Evolutionary conservation across 2,888 invertebrate species (phyloP), one percentile per base, ranked within the genome.

Genomic region (Resseliella maxima): DNA sequence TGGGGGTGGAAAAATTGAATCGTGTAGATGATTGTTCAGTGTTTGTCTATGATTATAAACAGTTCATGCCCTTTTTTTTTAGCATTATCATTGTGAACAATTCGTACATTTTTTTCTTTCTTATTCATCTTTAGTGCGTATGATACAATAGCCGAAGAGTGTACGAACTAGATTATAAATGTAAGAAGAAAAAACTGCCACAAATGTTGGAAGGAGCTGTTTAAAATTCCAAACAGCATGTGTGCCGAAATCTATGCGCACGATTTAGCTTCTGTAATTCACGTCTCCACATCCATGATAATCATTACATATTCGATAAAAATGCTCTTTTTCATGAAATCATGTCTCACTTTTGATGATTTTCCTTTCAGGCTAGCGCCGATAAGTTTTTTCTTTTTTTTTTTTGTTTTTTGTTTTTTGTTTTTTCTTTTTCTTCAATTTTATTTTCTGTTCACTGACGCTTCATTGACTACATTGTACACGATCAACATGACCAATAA

Each of bases 251-350:
- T 59, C 59, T 72, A 31, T 72, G 59, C 15, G 72, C 72, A 72
- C 72, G 72, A 72, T 72, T 72, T 27, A 31, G 72, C 72, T 72
- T 72, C 72, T 72, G 72, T 72, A 72, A 72, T 35, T 72, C 72
- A 72, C 31, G 72, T 72, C 72, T 35, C 24, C 24, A 59, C 59
- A 59, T 12, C 31, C 72, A 18, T 31, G 31, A 35, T 59, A 3
- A 59, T 59, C 59, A 59, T 59, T 59, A 35, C 59, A 59, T 59
- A 59, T 59, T 59, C 59, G 41, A 50, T 15, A 50, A 50, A 50
- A 15, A 59, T 59, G 5, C 6, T 50, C 18, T 59, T 24, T 24
- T 59, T 59, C 24, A 59, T 59, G n/a, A 24, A n/a, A 59, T 24
- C 3, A 24, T 59, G 59, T 59, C 27, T 59, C 27, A 59, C 59